A percentile compares a stretch with the other conserved stretches of the same genome.
Evolutionary conservation across 2,797 vertebrate species (phyloP).

Genomic region (Hydrolagus colliei): DNA sequence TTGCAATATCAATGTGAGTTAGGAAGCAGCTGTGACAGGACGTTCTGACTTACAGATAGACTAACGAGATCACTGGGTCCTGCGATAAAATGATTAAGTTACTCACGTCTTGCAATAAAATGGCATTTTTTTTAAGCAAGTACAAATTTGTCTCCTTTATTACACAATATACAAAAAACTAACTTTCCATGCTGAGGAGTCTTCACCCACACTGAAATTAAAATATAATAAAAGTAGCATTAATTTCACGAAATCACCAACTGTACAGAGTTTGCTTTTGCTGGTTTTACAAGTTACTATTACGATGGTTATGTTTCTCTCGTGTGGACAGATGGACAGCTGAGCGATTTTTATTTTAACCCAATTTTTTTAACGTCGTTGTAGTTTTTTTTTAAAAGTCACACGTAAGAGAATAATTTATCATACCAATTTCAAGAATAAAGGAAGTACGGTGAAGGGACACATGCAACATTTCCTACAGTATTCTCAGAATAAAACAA

Average conservation of each 20-base stretch:
- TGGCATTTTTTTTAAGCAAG: neutral
- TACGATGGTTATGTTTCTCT: neutral
- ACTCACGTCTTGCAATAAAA: neutral
- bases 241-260: neutral
- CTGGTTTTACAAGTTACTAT: neutral
- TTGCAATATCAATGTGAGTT: neutral
- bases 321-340: neutral
- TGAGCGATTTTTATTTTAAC: too few relatives aligned
- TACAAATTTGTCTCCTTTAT: neutral
- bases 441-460: conserved; percentile 20
- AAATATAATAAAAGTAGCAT: neutral
- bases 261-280: neutral
- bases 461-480: neutral
- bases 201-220: too few relatives aligned
- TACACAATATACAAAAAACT: neutral
- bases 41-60: conserved; percentile 15
- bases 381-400: neutral
- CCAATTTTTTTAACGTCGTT: too few relatives aligned
- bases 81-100: neutral
- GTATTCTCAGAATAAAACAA: conserved; percentile 8
- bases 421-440: conserved; percentile 1
- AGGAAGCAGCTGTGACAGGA: conserved; percentile 8
- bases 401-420: neutral
- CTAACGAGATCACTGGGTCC: neutral
- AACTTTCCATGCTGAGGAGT: neutral